A percentile compares a stretch with the other conserved stretches of the same genome.
Conservation (phyloP, 2,113 vertebrate species). For the Rhinolophus sinicus region DNA sequence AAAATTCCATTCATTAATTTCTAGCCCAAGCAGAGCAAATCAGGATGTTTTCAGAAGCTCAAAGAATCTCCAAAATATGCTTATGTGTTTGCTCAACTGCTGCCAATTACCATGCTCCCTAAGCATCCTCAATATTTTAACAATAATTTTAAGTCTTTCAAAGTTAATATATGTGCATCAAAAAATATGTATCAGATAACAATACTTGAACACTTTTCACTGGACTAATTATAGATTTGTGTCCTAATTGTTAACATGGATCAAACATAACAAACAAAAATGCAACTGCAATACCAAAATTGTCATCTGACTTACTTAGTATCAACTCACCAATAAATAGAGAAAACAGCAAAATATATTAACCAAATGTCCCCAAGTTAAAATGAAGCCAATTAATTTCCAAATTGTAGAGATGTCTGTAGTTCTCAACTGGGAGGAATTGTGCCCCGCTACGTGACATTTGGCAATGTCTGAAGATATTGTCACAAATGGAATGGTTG, state of each 20-base stretch:
- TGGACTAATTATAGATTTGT: not conserved
- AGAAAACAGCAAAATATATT: conserved; percentile 6
- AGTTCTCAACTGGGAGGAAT: not conserved
- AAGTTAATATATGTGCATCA: conserved; percentile 24
- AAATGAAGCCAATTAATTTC: not conserved
- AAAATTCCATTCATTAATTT: conserved; percentile 11
- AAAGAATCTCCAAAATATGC: not conserved
- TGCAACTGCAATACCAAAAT: not conserved
- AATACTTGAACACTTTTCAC: not conserved
- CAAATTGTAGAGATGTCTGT: not conserved
- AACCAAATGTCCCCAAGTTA: not conserved
- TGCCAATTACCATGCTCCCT: not conserved
- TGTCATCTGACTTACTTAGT: not conserved
- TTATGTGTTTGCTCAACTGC: not conserved
- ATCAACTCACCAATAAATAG: not conserved
- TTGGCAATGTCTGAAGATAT: not conserved
- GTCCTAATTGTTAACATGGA: not conserved
- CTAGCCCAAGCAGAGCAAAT: not conserved
- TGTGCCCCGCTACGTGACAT: not conserved
- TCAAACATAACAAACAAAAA: not conserved
- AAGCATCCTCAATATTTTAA: conserved; percentile 44
- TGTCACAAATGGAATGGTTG: not conserved
- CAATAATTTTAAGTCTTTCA: conserved; percentile 12
- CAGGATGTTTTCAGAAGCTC: conserved; percentile 23
- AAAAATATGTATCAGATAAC: not conserved